A percentile compares a stretch with the other conserved stretches of the same genome.
Conservation (phyloP, 2,888 invertebrate genomes). For the Helobdella robusta region DNA sequence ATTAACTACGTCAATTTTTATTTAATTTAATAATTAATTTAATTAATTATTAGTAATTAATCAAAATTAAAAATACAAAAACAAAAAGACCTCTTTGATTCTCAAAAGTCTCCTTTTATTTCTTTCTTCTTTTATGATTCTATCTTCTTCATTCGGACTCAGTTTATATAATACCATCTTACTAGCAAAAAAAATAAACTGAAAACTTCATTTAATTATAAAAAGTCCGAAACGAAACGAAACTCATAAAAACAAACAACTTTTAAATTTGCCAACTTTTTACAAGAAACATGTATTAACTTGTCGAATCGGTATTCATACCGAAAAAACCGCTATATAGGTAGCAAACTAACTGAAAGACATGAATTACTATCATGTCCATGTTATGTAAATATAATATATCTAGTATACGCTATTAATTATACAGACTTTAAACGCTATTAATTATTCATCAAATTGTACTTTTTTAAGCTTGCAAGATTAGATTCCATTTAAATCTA, state of each 20-base stretch:
- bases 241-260: not conserved
- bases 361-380: too few species aligned
- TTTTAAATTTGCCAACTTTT: not conserved
- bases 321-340: too few species aligned
- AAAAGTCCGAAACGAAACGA: not conserved
- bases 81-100: conserved; percentile 6
- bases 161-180: conserved; percentile 14
- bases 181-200: not conserved
- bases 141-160: conserved; percentile 2
- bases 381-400: too few species aligned
- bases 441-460: too few species aligned
- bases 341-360: too few species aligned
- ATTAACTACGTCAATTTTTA: not conserved
- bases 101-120: conserved; percentile 1
- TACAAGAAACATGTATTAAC: too few species aligned
- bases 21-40: not conserved
- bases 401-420: too few species aligned
- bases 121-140: conserved; percentile 1
- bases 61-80: not conserved
- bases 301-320: too few species aligned
- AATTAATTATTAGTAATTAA: not conserved
- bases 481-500: too few species aligned
- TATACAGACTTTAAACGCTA: too few species aligned
- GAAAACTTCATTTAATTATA: not conserved
- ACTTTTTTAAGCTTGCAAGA: too few species aligned